Base-by-base conservation (phyloP, 2,888 invertebrate species). In the Coleophora flavipennella region DNA sequence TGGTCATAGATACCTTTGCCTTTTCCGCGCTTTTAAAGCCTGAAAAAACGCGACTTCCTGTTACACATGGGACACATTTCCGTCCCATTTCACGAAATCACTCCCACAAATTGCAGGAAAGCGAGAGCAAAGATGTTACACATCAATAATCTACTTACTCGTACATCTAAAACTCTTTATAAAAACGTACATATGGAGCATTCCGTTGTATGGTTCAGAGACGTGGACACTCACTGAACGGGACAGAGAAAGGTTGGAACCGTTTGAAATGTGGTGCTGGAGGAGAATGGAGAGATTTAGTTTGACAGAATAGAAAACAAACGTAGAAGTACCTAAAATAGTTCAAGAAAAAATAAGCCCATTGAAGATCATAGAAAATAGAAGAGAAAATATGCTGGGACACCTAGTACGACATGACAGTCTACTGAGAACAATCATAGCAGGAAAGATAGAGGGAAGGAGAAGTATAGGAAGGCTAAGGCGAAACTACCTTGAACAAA, bases 201-300 rank as follows among this genome's bases (percentile, higher is more conserved):
- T 35, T 11, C 12, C 26, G 1, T 9, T 35, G 10, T 35, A 35
- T n/a, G 35, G 3, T 1, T 12, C 26, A 12, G 25, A 35, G 7
- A 35, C 35, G n/a, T 35, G 35, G 35, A 35, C 27, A 26, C 8
- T 35, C 8, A 35, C 26, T 1, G 11, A 35, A 11, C 1, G 35
- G 4, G 27, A 27, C 27, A 35, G 26, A 12, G 35, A 35, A 12
- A 26, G 35, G 7, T 11, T 26, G 26, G 8, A 27, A 12, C 4
- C 26, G 8, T 35, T 35, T 35, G 27, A 35, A 12, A 35, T 35
- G 26, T 35, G 35, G 35, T 35, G 27, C 8, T 35, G 25, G 26
- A n/a, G 26, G 12, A 26, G 12, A 6, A 13, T 33, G 14, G 33
- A 33, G 13, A 14, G 8, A 1, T 26, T 35, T 1, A 12, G 35